Evolutionary conservation across 2,888 invertebrate species (phyloP).

Genomic region (Lithophane ornitopus): DNA sequence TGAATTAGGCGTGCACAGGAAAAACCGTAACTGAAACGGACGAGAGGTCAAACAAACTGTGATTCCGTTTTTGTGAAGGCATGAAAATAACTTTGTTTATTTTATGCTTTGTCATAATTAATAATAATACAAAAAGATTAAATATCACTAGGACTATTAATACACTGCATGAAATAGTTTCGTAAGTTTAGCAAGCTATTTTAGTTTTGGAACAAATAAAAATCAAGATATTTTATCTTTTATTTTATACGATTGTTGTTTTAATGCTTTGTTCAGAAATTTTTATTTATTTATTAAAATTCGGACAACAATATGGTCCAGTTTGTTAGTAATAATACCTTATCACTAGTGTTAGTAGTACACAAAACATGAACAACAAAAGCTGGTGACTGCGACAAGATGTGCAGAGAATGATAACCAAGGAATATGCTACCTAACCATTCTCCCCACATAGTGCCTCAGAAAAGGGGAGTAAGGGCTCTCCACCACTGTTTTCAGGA

Average conservation of each 20-base stretch:
- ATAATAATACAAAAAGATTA: neutral
- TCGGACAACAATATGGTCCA: too few relatives aligned
- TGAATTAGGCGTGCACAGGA: conserved; percentile 24
- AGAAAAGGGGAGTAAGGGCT: too few relatives aligned
- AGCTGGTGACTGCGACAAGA: too few relatives aligned
- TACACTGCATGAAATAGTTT: neutral
- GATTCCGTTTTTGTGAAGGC: conserved; percentile 7
- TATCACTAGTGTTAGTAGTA: too few relatives aligned
- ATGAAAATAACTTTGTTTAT: conserved; percentile 9
- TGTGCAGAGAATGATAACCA: too few relatives aligned
- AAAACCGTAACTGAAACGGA: conserved; percentile 56
- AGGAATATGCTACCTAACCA: too few relatives aligned
- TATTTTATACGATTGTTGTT: conserved; percentile 20
- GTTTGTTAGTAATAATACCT: too few relatives aligned
- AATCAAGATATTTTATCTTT: neutral
- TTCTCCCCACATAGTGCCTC: too few relatives aligned
- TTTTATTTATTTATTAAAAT: too few relatives aligned
- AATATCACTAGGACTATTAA: too few relatives aligned
- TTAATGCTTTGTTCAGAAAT: conserved; percentile 39
- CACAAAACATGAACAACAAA: too few relatives aligned
- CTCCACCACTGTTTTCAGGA: too few relatives aligned
- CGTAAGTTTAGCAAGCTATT: neutral
- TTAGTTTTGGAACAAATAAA: neutral
- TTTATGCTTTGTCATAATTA: conserved; percentile 1
- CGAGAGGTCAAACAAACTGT: conserved; percentile 41